phyloP scores from a whole-genome alignment of 2,888 invertebrate genomes.

The Zootermopsis nevadensis region DNA sequence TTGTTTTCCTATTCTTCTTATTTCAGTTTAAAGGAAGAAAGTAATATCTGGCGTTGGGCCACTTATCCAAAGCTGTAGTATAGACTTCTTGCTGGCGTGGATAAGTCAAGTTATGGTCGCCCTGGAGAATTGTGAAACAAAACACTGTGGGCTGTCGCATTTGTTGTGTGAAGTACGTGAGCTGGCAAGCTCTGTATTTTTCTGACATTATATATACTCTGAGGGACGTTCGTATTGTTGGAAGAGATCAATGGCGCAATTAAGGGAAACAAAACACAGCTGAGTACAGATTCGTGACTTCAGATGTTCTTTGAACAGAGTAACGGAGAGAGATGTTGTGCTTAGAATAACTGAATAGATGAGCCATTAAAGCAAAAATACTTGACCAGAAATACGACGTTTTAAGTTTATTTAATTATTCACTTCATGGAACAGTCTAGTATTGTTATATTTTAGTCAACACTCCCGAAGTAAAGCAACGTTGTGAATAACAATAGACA shows the following conservation, averaged over 20 bases:
- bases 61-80: not conserved
- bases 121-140: not conserved
- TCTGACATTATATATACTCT: not conserved
- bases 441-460: no score
- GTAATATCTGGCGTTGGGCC: not conserved
- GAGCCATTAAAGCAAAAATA: not conserved
- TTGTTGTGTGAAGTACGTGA: not conserved
- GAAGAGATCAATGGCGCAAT: not conserved
- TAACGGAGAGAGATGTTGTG: not conserved
- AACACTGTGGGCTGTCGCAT: conserved; percentile 9
- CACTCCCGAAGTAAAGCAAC: no score
- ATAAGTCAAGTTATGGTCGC: not conserved
- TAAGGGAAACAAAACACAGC: not conserved
- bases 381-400: not conserved
- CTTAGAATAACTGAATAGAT: not conserved
- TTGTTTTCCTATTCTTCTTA: not conserved
- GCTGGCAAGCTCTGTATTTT: not conserved
- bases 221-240: not conserved
- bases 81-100: conserved; percentile 12
- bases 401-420: not conserved
- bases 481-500: no score
- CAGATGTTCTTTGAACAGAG: not conserved
- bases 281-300: not conserved
- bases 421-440: no score
- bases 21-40: not conserved